These are phyloP conservation scores for Triops longicaudatus DNA, from an alignment of 1,140 invertebrate genomes.

Conservation along the genomic window DNA sequence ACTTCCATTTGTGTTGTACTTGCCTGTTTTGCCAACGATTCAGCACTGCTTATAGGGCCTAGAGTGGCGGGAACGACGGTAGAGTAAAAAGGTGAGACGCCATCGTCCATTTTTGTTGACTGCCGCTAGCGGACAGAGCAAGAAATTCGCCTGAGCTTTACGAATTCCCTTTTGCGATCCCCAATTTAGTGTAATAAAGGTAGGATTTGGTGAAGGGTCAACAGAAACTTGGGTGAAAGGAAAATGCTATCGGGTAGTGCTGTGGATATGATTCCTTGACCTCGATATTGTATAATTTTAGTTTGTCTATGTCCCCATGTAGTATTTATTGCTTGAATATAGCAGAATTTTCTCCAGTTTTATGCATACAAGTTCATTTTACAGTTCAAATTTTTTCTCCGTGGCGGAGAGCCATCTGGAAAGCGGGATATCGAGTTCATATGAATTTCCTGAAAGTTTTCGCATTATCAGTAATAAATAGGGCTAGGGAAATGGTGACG, in stretches of 20 bases:
- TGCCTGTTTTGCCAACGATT: neutral
- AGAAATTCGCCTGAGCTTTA: neutral
- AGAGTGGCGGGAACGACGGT: slow-evolving; percentile 8
- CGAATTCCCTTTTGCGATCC: neutral
- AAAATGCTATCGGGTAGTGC: neutral
- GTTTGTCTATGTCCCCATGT: neutral
- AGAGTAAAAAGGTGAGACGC: slow-evolving; percentile 3
- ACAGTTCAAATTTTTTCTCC: neutral
- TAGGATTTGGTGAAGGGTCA: neutral
- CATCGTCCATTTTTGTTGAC: slow-evolving; percentile 12
- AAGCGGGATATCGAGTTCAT: neutral
- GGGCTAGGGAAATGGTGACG: neutral
- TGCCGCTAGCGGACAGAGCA: neutral
- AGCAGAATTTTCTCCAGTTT: neutral
- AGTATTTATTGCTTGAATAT: neutral
- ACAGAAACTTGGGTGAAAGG: neutral
- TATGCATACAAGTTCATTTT: neutral
- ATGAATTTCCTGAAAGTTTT: neutral
- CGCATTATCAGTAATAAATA: neutral
- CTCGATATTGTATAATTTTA: neutral
- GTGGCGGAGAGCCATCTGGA: slow-evolving; percentile 5
- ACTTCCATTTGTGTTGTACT: neutral
- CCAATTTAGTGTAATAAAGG: neutral
- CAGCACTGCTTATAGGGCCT: neutral
- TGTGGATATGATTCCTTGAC: neutral